These are phyloP conservation scores for Octopus bimaculoides DNA, from an alignment of 1,140 invertebrate genomes.

Conservation along the genomic window DNA sequence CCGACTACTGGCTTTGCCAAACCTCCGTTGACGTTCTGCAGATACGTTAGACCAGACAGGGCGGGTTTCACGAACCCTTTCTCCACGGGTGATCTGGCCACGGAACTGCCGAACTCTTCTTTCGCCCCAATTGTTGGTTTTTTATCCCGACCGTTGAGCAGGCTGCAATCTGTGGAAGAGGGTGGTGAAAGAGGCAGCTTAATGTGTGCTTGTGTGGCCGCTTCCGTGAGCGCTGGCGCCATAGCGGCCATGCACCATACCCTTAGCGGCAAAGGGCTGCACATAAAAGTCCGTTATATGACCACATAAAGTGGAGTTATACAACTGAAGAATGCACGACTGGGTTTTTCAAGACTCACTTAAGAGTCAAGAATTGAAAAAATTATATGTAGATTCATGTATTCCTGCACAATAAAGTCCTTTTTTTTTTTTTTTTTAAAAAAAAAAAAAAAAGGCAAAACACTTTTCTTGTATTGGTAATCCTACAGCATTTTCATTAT, in stretches of 20 bases:
- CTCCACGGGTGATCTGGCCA: neutral
- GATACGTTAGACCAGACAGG: slow-evolving; percentile 7
- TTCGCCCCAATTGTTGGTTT: neutral
- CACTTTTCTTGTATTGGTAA: no score
- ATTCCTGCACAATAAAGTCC: neutral
- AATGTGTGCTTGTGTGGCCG: slow-evolving; percentile 40
- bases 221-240: slow-evolving; percentile 53
- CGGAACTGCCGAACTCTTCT: neutral
- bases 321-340: neutral
- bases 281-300: slow-evolving; percentile 33
- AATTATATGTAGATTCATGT: neutral
- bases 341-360: neutral
- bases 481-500: neutral
- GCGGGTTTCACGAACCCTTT: slow-evolving; percentile 2
- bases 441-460: no score
- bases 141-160: slow-evolving; percentile 23
- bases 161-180: slow-evolving; percentile 19
- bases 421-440: no score
- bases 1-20: neutral
- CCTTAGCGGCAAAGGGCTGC: slow-evolving; percentile 45
- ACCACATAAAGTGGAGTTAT: slow-evolving; percentile 1
- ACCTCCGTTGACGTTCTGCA: neutral
- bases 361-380: neutral
- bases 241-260: slow-evolving; percentile 53
- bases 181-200: slow-evolving; percentile 38